Percentiles rank a stretch among this genome's conserved stretches.
phyloP scores from a whole-genome alignment of 2,797 vertebrate genomes.

The Neopelma chrysocephalum region DNA sequence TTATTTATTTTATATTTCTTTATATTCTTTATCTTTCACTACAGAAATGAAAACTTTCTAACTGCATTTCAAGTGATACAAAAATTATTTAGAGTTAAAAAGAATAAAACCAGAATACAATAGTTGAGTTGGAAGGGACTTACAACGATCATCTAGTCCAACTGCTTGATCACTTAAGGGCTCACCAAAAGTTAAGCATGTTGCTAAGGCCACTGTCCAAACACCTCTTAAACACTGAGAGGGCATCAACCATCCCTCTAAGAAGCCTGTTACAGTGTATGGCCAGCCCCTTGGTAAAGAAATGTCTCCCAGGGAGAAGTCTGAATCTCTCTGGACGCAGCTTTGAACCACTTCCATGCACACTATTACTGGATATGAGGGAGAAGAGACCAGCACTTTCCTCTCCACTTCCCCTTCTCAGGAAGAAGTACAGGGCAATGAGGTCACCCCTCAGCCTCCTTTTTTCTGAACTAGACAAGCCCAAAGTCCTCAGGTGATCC shows the following conservation, averaged over 20 bases:
- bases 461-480: not conserved
- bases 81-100: not conserved
- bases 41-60: not conserved
- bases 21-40: not conserved
- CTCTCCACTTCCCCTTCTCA: not conserved
- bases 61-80: not conserved
- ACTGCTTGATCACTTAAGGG: not conserved
- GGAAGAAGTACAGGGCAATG: not conserved
- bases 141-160: rapidly evolving
- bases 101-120: not conserved
- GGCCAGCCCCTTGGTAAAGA: not conserved
- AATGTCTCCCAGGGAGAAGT: not conserved
- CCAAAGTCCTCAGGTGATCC: not conserved
- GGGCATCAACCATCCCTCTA: rapidly evolving
- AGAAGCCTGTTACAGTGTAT: not conserved
- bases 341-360: not conserved
- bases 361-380: not conserved
- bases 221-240: not conserved
- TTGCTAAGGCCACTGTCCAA: not conserved
- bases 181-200: not conserved
- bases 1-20: not conserved
- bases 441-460: not conserved
- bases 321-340: not conserved
- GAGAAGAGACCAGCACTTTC: not conserved
- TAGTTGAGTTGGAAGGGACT: not conserved